Conservation (phyloP, 2,888 invertebrate species). For the Schrankia costaestrigalis region DNA sequence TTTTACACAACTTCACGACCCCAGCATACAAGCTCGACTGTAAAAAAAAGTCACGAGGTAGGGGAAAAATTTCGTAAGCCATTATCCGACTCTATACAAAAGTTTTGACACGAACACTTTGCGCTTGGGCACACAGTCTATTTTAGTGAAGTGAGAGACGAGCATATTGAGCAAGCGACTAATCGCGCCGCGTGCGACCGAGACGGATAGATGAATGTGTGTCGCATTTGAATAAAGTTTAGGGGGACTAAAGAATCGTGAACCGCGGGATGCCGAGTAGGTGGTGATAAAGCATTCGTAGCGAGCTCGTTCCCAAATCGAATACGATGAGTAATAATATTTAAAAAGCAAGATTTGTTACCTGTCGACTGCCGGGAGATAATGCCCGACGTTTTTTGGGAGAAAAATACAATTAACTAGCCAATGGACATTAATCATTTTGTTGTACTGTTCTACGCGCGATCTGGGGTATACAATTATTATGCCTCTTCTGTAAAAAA, state of each 20-base stretch:
- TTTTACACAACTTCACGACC: constrained; percentile 75
- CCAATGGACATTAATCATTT: constrained; percentile 68
- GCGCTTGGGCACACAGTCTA: constrained; percentile 81
- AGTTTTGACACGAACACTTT: constrained; percentile 79
- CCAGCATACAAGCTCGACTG: constrained; percentile 71
- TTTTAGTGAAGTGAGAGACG: constrained; percentile 74
- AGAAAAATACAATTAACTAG: constrained; percentile 79
- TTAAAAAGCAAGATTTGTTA: constrained; percentile 80
- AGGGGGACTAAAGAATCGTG: constrained; percentile 74
- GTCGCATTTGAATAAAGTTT: constrained; percentile 79
- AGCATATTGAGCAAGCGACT: constrained; percentile 53
- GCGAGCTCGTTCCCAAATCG: constrained; percentile 76
- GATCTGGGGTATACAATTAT: constrained; percentile 74
- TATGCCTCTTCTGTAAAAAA: constrained; percentile 58
- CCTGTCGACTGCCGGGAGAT: constrained; percentile 76
- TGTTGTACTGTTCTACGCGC: constrained; percentile 56
- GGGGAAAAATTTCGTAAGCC: constrained; percentile 80
- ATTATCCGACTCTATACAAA: constrained; percentile 75
- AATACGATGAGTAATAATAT: constrained; percentile 80
- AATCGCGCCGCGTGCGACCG: constrained; percentile 55
- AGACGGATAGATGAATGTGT: constrained; percentile 69
- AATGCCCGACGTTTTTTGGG: constrained; percentile 71
- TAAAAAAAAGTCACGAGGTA: constrained; percentile 75
- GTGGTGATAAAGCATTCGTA: constrained; percentile 81
- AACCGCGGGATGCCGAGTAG: constrained; percentile 78